Base-by-base conservation (phyloP, 2,888 invertebrate species). In the Noctuana brunneofusca region DNA sequence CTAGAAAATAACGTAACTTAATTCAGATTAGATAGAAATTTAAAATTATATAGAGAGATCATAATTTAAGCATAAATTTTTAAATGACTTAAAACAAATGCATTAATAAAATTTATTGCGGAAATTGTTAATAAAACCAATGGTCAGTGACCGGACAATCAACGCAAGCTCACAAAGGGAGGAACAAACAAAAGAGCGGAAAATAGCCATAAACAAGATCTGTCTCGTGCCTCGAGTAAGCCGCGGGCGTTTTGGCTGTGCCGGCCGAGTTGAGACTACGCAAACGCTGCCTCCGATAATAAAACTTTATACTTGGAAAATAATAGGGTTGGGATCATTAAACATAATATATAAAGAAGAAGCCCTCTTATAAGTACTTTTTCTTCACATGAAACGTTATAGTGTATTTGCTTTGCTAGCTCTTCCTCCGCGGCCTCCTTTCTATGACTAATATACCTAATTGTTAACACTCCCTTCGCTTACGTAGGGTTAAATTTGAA, bases 171-270 rank as follows among this genome's bases (percentile, higher is more conserved):
- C 56, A 64, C 65, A 69, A 68, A 69, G 53, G 57, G 64, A 70
- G 59, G 67, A 66, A 70, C 66, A 67, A 67, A 68, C 69, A 71
- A 69, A 71, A 63, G 58, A 55, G 50, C 63, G 63, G 64, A 62
- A 65, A 68, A 64, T 60, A 59, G 65, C 65, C 65, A 66, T 68
- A 68, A 66, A 68, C 64, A 67, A 65, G 59, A 55, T 55, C 62
- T 64, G 65, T 66, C 63, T 68, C 56, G 30, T 35, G 57, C 18
- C 38, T 12, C 9, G 9, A 6, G 2, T 3, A 12, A 52, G 52
- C 52, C 52, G 46, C 20, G 46, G 20, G 46, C 46, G 12, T 46
- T 46, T 43, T 1, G 20, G 46, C 9, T 16, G 41, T n/a, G 16
- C 41, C 16, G 8, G 6, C 16, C 1, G 16, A 41, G 41, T 41